Base-by-base conservation (phyloP, 2,888 invertebrate species). In the Ophion obscuratus region DNA sequence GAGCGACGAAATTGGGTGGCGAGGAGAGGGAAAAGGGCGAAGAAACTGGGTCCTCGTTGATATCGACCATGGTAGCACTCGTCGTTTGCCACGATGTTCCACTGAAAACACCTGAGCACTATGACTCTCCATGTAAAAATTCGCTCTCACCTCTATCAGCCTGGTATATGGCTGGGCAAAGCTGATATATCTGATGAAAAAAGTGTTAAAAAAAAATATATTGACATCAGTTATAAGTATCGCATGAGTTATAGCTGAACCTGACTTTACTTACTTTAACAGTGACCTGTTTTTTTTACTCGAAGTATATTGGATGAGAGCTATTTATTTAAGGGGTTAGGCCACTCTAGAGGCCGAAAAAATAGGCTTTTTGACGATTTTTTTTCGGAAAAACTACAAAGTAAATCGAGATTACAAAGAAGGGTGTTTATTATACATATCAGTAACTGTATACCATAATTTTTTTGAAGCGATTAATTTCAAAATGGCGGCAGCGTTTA, bases 11-110 rank as follows among this genome's bases (percentile, higher is more conserved):
- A 78, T 57, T 59, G 85, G 61, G 57, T 66, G 79, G 61, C 11
- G 88, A 53, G 17, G 53, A 2, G 53, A 5, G 14, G 53, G 53
- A 53, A 87, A 86, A 77, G 84, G 88, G 83, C 87, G 85, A 88
- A 87, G 88, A 87, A 47, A 20, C 7, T n/a, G 64, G 62, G 20
- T 74, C 31, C 87, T 90, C 90, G 89, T 90, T 91, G 90, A 92
- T 92, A 92, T 92, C 92, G 92, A 92, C 92, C 92, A 92, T 81
- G 71, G 71, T 88, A 88, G 90, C 91, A 92, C 91, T 92, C 91
- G 88, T 87, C 87, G 89, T 89, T 84, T 89, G 84, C 89, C 86
- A 78, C 86, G 86, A 86, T 82, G 89, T 88, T 88, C 88, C 85
- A 81, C 73, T 88, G 73, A 87, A 89, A 91, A 91, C 91, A 91